phyloP scores from a whole-genome alignment of 2,797 vertebrate species.

The Anguilla obscura region DNA sequence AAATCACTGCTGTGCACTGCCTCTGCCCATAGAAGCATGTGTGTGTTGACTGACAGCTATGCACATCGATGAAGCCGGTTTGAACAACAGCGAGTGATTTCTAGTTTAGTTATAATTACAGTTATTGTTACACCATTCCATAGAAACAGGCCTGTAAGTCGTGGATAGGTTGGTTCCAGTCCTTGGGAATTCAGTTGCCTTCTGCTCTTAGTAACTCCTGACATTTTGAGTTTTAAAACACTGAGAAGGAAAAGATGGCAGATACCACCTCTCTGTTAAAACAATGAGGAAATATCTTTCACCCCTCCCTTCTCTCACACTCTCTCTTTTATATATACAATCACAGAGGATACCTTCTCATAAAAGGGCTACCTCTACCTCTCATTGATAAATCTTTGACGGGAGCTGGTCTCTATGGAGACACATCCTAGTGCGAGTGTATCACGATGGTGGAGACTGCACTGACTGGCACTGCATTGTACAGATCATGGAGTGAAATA shows the following conservation, averaged over 20 bases:
- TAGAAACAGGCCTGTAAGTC: neutral
- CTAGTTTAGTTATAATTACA: neutral
- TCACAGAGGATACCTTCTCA: conserved; percentile 1
- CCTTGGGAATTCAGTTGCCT: neutral
- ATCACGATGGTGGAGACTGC: conserved; percentile 50
- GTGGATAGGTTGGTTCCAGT: neutral
- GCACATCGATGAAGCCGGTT: neutral
- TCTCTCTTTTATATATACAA: conserved; percentile 23
- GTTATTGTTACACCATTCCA: neutral
- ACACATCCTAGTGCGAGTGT: conserved; percentile 55
- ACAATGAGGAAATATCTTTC: neutral
- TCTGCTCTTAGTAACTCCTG: neutral
- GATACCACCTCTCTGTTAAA: neutral
- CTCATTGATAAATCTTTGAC: conserved; percentile 1
- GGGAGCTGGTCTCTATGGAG: conserved; percentile 23
- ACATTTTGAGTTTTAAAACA: neutral
- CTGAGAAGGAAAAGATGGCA: neutral
- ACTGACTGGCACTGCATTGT: conserved; percentile 42
- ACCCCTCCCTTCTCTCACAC: neutral
- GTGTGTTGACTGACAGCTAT: neutral
- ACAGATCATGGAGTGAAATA: conserved; percentile 27
- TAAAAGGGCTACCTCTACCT: neutral
- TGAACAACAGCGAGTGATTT: neutral
- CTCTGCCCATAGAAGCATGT: too few relatives aligned
- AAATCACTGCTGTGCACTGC: too few relatives aligned